Conservation (phyloP, 2,888 invertebrate genomes). For the Digitonthophagus gazella region DNA sequence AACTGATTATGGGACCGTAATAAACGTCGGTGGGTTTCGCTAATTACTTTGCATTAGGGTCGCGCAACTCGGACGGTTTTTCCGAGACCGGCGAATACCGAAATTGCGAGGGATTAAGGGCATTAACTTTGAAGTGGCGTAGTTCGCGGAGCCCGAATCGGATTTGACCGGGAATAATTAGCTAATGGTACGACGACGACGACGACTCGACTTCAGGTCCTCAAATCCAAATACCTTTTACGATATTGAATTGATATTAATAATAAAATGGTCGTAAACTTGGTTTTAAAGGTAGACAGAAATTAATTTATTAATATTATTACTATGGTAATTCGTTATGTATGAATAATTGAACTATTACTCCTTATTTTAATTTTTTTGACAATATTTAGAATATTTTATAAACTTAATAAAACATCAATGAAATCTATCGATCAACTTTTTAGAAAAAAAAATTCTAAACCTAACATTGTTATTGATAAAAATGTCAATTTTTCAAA, state of each 20-base stretch:
- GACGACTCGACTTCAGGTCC: not conserved
- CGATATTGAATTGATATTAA: not conserved
- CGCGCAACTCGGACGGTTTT: not conserved
- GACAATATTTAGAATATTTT: too few relatives aligned
- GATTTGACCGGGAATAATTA: not conserved
- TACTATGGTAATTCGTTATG: too few relatives aligned
- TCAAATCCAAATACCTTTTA: not conserved
- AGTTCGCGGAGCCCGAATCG: not conserved
- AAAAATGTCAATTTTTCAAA: not conserved
- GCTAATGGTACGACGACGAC: not conserved
- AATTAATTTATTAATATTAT: too few relatives aligned
- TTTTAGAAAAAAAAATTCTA: too few relatives aligned
- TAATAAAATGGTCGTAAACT: too few relatives aligned
- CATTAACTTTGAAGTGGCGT: not conserved
- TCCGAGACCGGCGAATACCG: not conserved
- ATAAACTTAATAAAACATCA: too few relatives aligned
- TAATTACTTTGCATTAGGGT: not conserved
- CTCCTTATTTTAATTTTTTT: too few relatives aligned
- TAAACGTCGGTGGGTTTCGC: not conserved
- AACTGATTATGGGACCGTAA: not conserved
- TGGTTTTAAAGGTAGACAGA: too few relatives aligned
- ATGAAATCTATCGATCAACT: too few relatives aligned
- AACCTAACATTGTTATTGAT: too few relatives aligned
- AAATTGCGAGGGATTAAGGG: not conserved
- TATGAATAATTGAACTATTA: too few relatives aligned